Conservation (phyloP, 1,140 invertebrate species). For the Calycopis cecrops region DNA sequence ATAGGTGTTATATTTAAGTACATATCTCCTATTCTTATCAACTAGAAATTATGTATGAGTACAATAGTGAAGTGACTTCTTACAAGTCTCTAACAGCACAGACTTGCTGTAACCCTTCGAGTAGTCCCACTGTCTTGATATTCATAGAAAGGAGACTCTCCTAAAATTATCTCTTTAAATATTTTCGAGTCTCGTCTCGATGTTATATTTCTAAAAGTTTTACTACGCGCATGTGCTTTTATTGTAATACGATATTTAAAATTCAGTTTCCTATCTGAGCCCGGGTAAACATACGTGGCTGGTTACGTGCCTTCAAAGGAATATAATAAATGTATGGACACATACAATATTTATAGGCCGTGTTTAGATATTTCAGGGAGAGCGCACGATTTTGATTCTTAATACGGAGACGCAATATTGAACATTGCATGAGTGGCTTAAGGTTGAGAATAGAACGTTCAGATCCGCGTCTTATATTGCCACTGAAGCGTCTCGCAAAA, state of each 20-base stretch:
- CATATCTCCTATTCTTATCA: no score
- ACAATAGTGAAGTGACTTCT: no score
- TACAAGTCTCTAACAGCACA: no score
- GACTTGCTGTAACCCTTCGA: no score
- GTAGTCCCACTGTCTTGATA: no score
- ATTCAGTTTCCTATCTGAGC: slow-evolving; percentile 1
- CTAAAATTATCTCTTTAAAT: no score
- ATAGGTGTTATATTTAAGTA: no score
- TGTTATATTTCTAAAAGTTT: no score
- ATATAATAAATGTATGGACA: slow-evolving; percentile 33
- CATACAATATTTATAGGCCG: slow-evolving; percentile 50
- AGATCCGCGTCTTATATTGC: slow-evolving; percentile 23
- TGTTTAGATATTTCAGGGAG: slow-evolving; percentile 43
- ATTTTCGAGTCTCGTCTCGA: no score
- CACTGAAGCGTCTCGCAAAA: slow-evolving; percentile 37
- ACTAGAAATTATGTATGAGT: no score
- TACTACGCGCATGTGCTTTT: no score
- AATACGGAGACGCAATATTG: slow-evolving; percentile 9
- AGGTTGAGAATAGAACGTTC: slow-evolving; percentile 12
- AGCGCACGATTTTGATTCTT: slow-evolving; percentile 27
- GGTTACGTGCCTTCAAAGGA: slow-evolving; percentile 3
- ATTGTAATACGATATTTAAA: background rate
- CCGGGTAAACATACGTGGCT: background rate
- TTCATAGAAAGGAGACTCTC: no score
- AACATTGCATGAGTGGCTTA: slow-evolving; percentile 20